Conservation (phyloP, 1,140 invertebrate genomes). For the Caenorhabditis inopinata region DNA sequence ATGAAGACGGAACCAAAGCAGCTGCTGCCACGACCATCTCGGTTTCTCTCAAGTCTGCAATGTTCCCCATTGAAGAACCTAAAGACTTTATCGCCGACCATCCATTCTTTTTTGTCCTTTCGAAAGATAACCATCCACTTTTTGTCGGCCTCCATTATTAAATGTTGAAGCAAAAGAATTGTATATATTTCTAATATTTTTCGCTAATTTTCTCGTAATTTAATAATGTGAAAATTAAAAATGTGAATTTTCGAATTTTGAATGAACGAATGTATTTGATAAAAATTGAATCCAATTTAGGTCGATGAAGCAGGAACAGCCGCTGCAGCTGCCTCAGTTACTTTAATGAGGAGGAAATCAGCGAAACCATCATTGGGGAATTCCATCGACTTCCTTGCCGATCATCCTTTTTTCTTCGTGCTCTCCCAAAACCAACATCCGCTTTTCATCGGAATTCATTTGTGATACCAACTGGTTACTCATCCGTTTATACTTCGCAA, state of each 20-base stretch:
- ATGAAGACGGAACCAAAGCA: conserved; percentile 30
- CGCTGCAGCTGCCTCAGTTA: not conserved
- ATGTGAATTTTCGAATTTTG: not conserved
- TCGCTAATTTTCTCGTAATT: not conserved
- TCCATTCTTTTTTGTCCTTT: conserved; percentile 32
- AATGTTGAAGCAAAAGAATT: not conserved
- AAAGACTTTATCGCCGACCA: conserved; percentile 19
- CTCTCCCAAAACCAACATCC: not conserved
- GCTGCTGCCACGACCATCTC: conserved; percentile 6
- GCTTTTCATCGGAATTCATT: not conserved
- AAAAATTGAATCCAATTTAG: not conserved
- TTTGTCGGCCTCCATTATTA: conserved; percentile 25
- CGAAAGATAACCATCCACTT: not conserved
- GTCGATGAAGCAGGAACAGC: conserved; percentile 23
- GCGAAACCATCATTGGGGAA: not conserved
- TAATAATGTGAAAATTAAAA: too few species aligned
- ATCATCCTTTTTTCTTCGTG: conserved; percentile 25
- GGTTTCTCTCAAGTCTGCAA: not conserved
- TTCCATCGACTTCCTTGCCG: not conserved
- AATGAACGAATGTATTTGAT: not conserved
- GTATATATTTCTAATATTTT: not conserved
- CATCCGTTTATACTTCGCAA: too few species aligned
- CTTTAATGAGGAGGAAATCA: not conserved
- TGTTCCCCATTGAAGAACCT: not conserved
- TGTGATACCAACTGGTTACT: not conserved